phyloP scores from a whole-genome alignment of 1,140 invertebrate genomes.

The Camponotus floridanus region DNA sequence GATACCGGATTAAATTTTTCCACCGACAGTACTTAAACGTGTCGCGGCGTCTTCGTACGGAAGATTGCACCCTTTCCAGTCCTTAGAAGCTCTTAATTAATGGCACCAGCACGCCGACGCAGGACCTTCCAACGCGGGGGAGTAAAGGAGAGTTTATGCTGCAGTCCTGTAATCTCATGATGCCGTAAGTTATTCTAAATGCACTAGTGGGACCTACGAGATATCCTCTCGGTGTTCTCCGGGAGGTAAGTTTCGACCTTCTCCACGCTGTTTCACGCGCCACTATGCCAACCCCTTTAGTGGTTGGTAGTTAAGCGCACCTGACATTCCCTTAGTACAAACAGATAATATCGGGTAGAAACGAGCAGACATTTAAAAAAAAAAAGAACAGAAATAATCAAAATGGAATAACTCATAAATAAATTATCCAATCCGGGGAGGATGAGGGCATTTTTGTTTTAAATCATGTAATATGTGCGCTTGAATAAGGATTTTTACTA shows the following conservation, averaged over 20 bases:
- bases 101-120: slow-evolving; percentile 76
- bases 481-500: too few relatives aligned
- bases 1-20: slow-evolving; percentile 73
- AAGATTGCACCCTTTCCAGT: slow-evolving; percentile 81
- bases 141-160: slow-evolving; percentile 83
- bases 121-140: slow-evolving; percentile 69
- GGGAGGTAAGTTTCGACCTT: slow-evolving; percentile 79
- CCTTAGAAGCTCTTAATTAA: slow-evolving; percentile 85
- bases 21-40: slow-evolving; percentile 66
- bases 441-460: too few relatives aligned
- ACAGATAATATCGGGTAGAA: slow-evolving; percentile 61
- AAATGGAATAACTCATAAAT: neutral
- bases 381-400: neutral
- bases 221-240: slow-evolving; percentile 80
- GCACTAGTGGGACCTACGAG: slow-evolving; percentile 83
- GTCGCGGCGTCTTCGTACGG: slow-evolving; percentile 67
- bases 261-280: slow-evolving; percentile 59
- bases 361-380: slow-evolving; percentile 55
- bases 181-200: slow-evolving; percentile 86
- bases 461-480: too few relatives aligned
- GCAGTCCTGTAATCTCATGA: slow-evolving; percentile 86
- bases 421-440: neutral
- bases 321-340: slow-evolving; percentile 66
- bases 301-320: slow-evolving; percentile 70
- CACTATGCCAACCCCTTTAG: slow-evolving; percentile 44